These are phyloP conservation scores for Pogonocherus hispidulus DNA, from an alignment of 2,888 invertebrate species.

Conservation along the genomic window DNA sequence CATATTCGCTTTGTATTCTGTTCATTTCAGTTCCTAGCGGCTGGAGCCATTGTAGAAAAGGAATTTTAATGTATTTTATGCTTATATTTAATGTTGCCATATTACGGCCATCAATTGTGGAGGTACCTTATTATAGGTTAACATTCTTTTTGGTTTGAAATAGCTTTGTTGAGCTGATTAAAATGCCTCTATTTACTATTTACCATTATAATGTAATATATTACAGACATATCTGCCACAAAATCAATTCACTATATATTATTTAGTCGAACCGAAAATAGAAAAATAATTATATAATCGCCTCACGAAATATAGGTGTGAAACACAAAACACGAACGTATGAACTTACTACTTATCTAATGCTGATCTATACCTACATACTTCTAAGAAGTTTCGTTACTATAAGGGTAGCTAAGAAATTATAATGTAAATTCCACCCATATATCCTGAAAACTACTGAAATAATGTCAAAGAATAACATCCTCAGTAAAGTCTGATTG, in stretches of 20 bases:
- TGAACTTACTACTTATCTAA: not conserved
- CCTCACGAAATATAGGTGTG: not conserved
- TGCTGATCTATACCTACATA: not conserved
- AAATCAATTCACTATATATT: not conserved
- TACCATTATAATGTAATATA: not conserved
- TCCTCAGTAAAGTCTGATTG: no score
- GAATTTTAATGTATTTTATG: constrained; percentile 36
- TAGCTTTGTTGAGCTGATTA: not conserved
- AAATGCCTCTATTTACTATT: not conserved
- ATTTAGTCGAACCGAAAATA: not conserved
- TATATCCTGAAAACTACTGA: no score
- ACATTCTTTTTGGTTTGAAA: not conserved
- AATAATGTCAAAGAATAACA: no score
- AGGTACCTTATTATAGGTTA: not conserved
- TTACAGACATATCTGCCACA: not conserved
- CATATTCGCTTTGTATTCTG: constrained; percentile 34
- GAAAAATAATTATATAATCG: not conserved
- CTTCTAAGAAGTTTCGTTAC: not conserved
- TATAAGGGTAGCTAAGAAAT: no score
- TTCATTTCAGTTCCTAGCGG: constrained; percentile 37
- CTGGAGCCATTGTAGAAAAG: constrained; percentile 28
- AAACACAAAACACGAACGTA: no score
- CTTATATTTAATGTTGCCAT: not conserved
- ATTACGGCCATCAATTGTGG: not conserved
- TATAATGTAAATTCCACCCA: no score